These are phyloP conservation scores for Tupiocoris notatus DNA, from an alignment of 2,888 invertebrate species.

Conservation along the genomic window DNA sequence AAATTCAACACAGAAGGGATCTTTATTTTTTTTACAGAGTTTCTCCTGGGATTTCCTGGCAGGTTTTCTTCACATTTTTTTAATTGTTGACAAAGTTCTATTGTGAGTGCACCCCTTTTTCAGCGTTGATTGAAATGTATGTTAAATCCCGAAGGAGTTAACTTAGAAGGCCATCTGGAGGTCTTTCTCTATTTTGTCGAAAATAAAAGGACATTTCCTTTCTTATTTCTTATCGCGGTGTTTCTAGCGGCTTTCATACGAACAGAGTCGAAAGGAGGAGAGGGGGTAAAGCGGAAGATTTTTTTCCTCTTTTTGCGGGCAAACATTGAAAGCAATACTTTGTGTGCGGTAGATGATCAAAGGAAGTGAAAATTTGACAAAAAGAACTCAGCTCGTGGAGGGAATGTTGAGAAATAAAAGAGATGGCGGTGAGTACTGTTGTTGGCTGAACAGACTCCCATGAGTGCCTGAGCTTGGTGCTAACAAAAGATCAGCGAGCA, in stretches of 20 bases:
- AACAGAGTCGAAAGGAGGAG: neutral
- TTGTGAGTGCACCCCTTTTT: conserved; percentile 29
- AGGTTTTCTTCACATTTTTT: neutral
- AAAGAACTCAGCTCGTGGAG: neutral
- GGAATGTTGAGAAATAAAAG: neutral
- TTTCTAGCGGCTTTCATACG: neutral
- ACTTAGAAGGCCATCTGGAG: neutral
- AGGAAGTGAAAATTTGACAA: neutral
- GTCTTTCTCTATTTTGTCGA: neutral
- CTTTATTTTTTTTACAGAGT: neutral
- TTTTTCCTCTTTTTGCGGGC: neutral
- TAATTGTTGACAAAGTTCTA: conserved; percentile 35
- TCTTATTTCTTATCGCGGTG: neutral
- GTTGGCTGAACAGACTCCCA: neutral
- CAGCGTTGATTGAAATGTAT: conserved; percentile 33
- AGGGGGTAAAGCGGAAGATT: neutral
- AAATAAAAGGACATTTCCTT: neutral
- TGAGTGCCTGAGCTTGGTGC: neutral
- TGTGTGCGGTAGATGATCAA: neutral
- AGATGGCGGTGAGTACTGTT: neutral
- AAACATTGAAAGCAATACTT: neutral
- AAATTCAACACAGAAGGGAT: neutral
- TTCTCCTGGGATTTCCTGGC: conserved; percentile 2
- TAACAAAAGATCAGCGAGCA: neutral
- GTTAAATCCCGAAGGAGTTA: conserved; percentile 31